Conservation (phyloP, 2,888 invertebrate species). For the Phasia obesa region DNA sequence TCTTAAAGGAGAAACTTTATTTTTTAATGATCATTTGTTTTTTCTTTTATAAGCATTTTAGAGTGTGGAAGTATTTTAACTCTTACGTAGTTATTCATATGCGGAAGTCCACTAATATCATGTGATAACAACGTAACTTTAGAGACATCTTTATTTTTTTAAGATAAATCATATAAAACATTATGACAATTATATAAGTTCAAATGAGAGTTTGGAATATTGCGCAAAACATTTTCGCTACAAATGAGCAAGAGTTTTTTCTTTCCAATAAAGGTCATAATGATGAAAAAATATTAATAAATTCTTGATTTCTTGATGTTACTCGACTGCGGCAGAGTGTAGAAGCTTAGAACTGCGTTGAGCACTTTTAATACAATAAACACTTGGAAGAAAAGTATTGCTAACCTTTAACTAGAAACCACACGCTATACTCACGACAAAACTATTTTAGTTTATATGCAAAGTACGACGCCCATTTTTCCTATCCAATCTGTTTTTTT, state of each 20-base stretch:
- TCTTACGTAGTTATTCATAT: background rate
- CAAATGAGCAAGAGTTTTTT: background rate
- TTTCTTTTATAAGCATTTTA: background rate
- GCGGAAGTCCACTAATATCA: constrained; percentile 43
- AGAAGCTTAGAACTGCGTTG: no score
- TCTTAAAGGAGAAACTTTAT: constrained; percentile 59
- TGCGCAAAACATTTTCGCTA: background rate
- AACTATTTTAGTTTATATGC: no score
- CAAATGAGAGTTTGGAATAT: background rate
- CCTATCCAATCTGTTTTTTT: no score
- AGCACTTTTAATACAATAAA: no score
- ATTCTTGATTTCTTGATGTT: no score
- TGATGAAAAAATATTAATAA: no score
- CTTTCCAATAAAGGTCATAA: no score
- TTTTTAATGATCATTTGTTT: constrained; percentile 57
- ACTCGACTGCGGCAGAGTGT: no score
- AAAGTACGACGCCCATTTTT: no score
- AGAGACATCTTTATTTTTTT: constrained; percentile 80
- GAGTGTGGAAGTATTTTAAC: background rate
- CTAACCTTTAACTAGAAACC: no score
- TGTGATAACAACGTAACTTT: constrained; percentile 75
- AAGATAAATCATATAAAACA: constrained; percentile 76
- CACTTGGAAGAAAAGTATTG: no score
- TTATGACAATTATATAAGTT: constrained; percentile 50
- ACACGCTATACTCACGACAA: no score